Evolutionary conservation across 2,888 invertebrate species (phyloP).

Genomic region (Eupithecia subumbrata): DNA sequence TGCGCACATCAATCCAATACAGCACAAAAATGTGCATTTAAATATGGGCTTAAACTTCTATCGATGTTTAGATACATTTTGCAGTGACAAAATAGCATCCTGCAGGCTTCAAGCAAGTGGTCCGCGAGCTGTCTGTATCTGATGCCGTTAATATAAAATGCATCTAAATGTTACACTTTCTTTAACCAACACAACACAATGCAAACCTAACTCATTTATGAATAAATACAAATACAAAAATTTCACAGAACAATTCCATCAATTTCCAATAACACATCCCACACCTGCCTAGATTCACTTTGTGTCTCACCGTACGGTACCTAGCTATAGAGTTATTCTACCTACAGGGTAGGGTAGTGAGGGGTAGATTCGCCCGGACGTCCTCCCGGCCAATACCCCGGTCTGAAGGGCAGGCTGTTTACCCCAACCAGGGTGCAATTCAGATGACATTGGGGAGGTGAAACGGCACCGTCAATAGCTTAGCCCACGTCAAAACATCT

Average conservation of each 20-base stretch:
- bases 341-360: background rate
- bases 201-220: background rate
- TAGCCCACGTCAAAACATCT: conserved; percentile 4
- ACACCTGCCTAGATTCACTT: background rate
- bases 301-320: background rate
- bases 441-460: conserved; percentile 30
- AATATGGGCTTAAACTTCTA: too few species aligned
- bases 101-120: too few species aligned
- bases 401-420: conserved; percentile 53
- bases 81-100: too few species aligned
- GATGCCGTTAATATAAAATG: too few species aligned
- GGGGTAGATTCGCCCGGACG: conserved; percentile 33
- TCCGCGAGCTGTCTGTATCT: too few species aligned
- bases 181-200: background rate
- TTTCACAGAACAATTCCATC: background rate
- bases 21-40: too few species aligned
- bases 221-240: background rate
- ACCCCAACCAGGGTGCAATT: conserved; percentile 26
- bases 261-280: background rate
- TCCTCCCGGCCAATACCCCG: conserved; percentile 48
- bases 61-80: too few species aligned
- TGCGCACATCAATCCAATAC: too few species aligned
- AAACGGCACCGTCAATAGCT: background rate
- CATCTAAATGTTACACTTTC: too few species aligned
- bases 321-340: background rate